A percentile compares a stretch with the other conserved stretches of the same genome.
Conservation (phyloP, 2,797 vertebrate species). For the Champsocephalus gunnari region DNA sequence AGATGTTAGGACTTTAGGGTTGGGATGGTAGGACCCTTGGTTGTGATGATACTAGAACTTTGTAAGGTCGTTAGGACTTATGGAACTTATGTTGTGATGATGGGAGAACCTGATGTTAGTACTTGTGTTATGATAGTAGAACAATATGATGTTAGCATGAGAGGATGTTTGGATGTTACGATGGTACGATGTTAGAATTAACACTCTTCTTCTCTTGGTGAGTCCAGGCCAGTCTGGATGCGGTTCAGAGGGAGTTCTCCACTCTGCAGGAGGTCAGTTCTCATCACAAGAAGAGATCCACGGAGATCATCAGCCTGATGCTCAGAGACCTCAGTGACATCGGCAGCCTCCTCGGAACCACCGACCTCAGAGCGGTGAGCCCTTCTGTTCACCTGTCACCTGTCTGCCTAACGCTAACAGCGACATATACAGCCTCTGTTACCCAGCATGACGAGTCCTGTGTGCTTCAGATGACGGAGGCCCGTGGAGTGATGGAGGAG, state of each 20-base stretch:
- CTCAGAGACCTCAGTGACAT: conserved; percentile 94
- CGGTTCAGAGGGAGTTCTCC: conserved; percentile 87
- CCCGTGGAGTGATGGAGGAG: conserved; percentile 92
- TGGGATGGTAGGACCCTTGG: too few relatives aligned
- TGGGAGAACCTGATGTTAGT: too few relatives aligned
- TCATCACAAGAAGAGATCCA: conserved; percentile 93
- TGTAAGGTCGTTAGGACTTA: too few relatives aligned
- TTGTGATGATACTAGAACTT: too few relatives aligned
- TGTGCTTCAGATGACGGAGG: conserved; percentile 87
- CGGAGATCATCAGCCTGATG: conserved; percentile 91
- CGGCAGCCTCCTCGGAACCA: conserved; percentile 91
- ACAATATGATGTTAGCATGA: too few relatives aligned
- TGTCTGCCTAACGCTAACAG: not conserved
- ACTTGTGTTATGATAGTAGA: too few relatives aligned
- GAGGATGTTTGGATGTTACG: too few relatives aligned
- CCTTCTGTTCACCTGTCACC: not conserved
- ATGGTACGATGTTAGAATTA: too few relatives aligned
- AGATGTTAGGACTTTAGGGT: too few relatives aligned
- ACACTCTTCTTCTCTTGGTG: conserved; percentile 23
- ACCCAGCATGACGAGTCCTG: not conserved
- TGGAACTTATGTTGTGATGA: too few relatives aligned
- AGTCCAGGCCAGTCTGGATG: conserved; percentile 85
- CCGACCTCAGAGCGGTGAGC: conserved; percentile 91
- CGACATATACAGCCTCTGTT: not conserved
- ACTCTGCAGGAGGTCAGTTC: conserved; percentile 91